These are phyloP conservation scores for Clanis bilineata DNA, from an alignment of 2,888 invertebrate genomes.

Conservation along the genomic window DNA sequence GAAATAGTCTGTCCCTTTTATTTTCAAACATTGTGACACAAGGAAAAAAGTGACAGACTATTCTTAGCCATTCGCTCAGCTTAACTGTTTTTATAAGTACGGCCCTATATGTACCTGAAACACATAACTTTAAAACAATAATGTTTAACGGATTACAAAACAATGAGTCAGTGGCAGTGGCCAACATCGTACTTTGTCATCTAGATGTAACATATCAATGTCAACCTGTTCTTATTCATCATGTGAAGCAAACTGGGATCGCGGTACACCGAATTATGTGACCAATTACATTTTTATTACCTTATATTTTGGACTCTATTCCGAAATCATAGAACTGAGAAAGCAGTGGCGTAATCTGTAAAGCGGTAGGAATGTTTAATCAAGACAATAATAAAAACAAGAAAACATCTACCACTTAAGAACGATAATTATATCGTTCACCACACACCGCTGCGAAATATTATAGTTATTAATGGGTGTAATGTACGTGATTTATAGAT, in stretches of 20 bases:
- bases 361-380: too few species aligned
- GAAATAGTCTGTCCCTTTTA: too few species aligned
- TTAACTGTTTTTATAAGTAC: too few species aligned
- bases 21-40: too few species aligned
- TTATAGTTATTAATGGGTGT: neutral
- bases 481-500: constrained; percentile 9
- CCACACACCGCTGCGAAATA: neutral
- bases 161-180: constrained; percentile 42
- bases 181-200: constrained; percentile 34
- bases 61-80: too few species aligned
- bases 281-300: neutral
- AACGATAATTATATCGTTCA: neutral
- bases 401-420: neutral
- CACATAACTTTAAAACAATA: constrained; percentile 13
- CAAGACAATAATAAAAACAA: neutral
- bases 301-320: neutral
- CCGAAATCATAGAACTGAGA: too few species aligned
- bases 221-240: constrained; percentile 49
- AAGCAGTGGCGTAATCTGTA: too few species aligned
- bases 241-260: constrained; percentile 25
- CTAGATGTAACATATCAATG: constrained; percentile 44
- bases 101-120: constrained; percentile 7
- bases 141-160: constrained; percentile 8
- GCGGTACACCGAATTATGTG: neutral
- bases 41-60: too few species aligned